A percentile compares a stretch with the other conserved stretches of the same genome.
Evolutionary conservation across 1,140 invertebrate genomes (phyloP).

Genomic region (Pararge aegeria): DNA sequence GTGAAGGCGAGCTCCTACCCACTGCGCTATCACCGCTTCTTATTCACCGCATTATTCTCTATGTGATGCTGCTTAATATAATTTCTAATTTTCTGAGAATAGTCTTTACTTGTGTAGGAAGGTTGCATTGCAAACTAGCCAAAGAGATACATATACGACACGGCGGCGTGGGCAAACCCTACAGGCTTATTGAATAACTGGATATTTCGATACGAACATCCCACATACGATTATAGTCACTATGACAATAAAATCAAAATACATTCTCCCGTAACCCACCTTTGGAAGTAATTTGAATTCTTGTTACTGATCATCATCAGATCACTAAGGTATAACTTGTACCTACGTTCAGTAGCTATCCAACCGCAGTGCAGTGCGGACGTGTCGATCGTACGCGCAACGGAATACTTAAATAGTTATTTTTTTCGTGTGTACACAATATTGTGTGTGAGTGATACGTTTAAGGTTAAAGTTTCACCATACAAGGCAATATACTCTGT

Average conservation of each 20-base stretch:
- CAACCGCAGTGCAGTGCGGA: constrained; percentile 24
- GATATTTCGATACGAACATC: background rate
- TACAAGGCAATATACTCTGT: constrained; percentile 30
- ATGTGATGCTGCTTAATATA: background rate
- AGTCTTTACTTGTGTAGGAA: background rate
- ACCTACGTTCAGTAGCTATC: constrained; percentile 36
- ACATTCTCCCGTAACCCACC: constrained; percentile 1
- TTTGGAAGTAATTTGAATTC: constrained; percentile 21
- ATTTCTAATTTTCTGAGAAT: constrained; percentile 1
- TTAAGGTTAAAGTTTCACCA: constrained; percentile 22
- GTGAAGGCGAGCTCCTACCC: too few species aligned
- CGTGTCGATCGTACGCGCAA: constrained; percentile 31
- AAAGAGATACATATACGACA: background rate
- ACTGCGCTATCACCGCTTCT: too few species aligned
- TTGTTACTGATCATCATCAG: constrained; percentile 45
- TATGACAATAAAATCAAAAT: background rate
- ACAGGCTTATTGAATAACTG: constrained; percentile 4
- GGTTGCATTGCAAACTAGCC: constrained; percentile 3
- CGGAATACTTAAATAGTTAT: constrained; percentile 22
- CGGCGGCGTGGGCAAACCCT: constrained; percentile 32
- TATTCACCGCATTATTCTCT: too few species aligned
- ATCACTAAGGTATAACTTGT: constrained; percentile 7
- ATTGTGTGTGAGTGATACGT: constrained; percentile 33
- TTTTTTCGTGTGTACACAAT: constrained; percentile 39
- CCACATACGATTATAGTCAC: constrained; percentile 2